Percentiles rank a stretch among this genome's conserved stretches.
These are phyloP conservation scores for Acronicta alni DNA, from an alignment of 2,888 invertebrate species.

Conservation along the genomic window DNA sequence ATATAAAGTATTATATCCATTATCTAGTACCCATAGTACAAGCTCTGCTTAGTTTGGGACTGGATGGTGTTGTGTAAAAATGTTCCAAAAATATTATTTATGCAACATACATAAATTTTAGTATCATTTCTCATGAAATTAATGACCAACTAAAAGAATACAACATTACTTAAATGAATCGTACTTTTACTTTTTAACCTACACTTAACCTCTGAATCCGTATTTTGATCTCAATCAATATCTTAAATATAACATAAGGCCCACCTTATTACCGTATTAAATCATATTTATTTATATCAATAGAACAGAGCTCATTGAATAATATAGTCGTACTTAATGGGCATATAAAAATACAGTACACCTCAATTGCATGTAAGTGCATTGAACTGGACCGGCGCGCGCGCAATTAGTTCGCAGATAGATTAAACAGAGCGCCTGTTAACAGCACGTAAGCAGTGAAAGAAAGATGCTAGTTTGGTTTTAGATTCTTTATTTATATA, in stretches of 20 bases:
- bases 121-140: neutral
- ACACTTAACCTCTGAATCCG: constrained; percentile 20
- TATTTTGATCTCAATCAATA: constrained; percentile 16
- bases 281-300: constrained; percentile 46
- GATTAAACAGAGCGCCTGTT: constrained; percentile 49
- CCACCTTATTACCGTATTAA: constrained; percentile 34
- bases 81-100: too few species aligned
- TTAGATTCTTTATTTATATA: neutral
- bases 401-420: constrained; percentile 66
- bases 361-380: constrained; percentile 64
- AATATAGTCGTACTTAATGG: constrained; percentile 54
- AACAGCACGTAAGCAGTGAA: constrained; percentile 44
- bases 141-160: neutral
- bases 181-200: constrained; percentile 12
- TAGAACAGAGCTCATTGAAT: constrained; percentile 41
- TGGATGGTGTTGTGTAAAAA: too few species aligned
- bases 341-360: constrained; percentile 54
- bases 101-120: too few species aligned
- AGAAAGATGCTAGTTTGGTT: constrained; percentile 40
- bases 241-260: constrained; percentile 31
- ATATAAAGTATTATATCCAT: too few species aligned
- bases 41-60: too few species aligned
- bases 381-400: constrained; percentile 63
- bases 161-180: constrained; percentile 11
- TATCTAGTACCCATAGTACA: too few species aligned